A percentile compares a stretch with the other conserved stretches of the same genome.
These are phyloP conservation scores for Eristalinus sepulchralis DNA, from an alignment of 2,888 invertebrate species.

Conservation along the genomic window DNA sequence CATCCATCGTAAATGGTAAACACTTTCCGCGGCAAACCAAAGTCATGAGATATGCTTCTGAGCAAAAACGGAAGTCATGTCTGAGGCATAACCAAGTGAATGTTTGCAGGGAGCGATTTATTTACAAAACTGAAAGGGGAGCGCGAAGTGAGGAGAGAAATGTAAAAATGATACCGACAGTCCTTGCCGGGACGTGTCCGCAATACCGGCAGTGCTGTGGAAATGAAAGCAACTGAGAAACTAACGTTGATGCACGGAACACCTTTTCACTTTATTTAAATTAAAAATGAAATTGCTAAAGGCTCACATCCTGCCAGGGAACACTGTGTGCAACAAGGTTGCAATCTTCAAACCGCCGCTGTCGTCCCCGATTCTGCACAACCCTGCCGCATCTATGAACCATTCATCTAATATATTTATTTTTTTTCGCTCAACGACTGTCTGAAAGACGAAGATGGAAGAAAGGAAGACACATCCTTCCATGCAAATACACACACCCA, in stretches of 20 bases:
- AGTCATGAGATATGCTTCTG: conserved; percentile 14
- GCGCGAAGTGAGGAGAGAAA: neutral
- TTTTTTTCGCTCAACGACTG: conserved; percentile 35
- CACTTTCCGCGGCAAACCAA: conserved; percentile 20
- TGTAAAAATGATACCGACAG: conserved; percentile 22
- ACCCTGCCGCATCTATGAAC: conserved; percentile 30
- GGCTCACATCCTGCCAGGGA: conserved; percentile 62
- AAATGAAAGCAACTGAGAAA: conserved; percentile 14
- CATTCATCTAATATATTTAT: conserved; percentile 47
- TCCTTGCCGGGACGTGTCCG: conserved; percentile 25
- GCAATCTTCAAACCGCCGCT: neutral
- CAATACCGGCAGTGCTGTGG: conserved; percentile 2
- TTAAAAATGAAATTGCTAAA: conserved; percentile 68
- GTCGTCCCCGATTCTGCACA: neutral
- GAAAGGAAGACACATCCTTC: conserved; percentile 49
- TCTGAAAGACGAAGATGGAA: conserved; percentile 30
- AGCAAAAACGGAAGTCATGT: conserved; percentile 54
- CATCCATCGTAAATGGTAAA: conserved; percentile 31
- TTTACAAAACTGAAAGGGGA: conserved; percentile 35
- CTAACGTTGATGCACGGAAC: conserved; percentile 52
- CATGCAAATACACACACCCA: neutral
- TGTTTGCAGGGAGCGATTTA: conserved; percentile 61
- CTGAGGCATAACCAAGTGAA: conserved; percentile 66
- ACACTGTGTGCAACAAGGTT: conserved; percentile 62
- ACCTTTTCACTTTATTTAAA: conserved; percentile 69